Evolutionary conservation across 2,888 invertebrate species (phyloP), one percentile per base, ranked within the genome.

Genomic region (Drosophila emarginata): DNA sequence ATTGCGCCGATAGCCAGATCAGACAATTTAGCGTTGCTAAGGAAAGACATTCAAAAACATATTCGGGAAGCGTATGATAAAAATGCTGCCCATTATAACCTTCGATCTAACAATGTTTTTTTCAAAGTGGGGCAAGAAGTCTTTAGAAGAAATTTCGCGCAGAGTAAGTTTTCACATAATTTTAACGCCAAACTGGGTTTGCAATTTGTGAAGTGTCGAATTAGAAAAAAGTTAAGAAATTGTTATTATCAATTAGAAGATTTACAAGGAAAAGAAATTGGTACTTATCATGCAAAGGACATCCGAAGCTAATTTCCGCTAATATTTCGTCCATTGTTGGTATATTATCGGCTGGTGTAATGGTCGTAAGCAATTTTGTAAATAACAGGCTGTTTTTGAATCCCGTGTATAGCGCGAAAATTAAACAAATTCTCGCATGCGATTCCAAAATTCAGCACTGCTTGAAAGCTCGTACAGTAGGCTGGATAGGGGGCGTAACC

Each of bases 221-320:
- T 62, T 23, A n/a, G 28, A 14, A 40, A 39, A 26, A 53, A 62
- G 18, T 28, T 62, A 7, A 54, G 62, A 3, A 54, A 53, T 3
- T 40, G 28, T 15, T 54, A 26, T 39, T 62, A 62, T 26, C 12
- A n/a, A n/a, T n/a, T n/a, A n/a, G n/a, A n/a, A n/a, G n/a, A n/a
- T n/a, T n/a, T n/a, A n/a, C n/a, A n/a, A 52, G 52, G 51, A 28
- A 12, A n/a, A 21, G 32, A 52, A 32, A 18, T 51, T 5, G 53
- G 52, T 4, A 52, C 40, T 14, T 45, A n/a, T n/a, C 39, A 45
- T 26, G 45, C 58, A 1, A 56, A 56, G 18, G 58, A 59, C 18
- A 52, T 61, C 36, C 12, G 23, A 12, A 53, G 37, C 52, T 53
- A 39, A 61, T 52, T 61, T 52, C 61, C 21, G 45, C 61, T 53